Evolutionary conservation across 2,797 vertebrate species (phyloP), one percentile per base, ranked within the genome.

Genomic region (Silurus lanzhouensis): DNA sequence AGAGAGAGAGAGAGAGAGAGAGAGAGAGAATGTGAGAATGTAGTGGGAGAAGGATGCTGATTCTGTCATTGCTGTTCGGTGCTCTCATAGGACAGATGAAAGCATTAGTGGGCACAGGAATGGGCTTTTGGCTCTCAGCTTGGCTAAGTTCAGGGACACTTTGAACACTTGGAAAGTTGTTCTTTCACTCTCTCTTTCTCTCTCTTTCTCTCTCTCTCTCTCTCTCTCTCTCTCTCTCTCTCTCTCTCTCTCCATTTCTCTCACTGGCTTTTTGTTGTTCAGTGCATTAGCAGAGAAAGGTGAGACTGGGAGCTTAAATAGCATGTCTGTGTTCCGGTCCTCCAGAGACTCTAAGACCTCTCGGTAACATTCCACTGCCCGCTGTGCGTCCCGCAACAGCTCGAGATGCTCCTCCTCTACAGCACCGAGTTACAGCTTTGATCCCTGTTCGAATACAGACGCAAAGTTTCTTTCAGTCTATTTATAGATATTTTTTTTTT

Each of bases 251-350:
- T 31, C 46, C n/a, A 44, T 61, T 60, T 22, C 38, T 46, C 38
- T 22, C 38, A 10, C 38, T 12, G 15, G 15, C 80, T 74, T 58
- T 79, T 75, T 86, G 81, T 86, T 84, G 83, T 76, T 63, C 27
- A n/a, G 68, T 86, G 85, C 83, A 81, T 88, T 85, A 86, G 83
- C 84, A 84, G 44, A 10, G 84, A 74, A 84, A 83, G 83, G 82
- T 84, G 84, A 89, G 86, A 87, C 74, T 75, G 66, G 78, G 74
- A 75, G 77, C 76, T 87, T 83, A 87, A 87, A 87, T 87, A 78
- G 84, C 86, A 83, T 87, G 86, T 87, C 86, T 83, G 31, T 87
- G 84, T 84, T 82, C 82, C 44, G 61, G 52, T 79, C 66, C 85
- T 80, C 85, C 27, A 57, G 85, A 83, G 85, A 66, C 66, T 25